Evolutionary conservation across 2,113 vertebrate genomes (phyloP).

Genomic region (Cyrtonyx montezumae): DNA sequence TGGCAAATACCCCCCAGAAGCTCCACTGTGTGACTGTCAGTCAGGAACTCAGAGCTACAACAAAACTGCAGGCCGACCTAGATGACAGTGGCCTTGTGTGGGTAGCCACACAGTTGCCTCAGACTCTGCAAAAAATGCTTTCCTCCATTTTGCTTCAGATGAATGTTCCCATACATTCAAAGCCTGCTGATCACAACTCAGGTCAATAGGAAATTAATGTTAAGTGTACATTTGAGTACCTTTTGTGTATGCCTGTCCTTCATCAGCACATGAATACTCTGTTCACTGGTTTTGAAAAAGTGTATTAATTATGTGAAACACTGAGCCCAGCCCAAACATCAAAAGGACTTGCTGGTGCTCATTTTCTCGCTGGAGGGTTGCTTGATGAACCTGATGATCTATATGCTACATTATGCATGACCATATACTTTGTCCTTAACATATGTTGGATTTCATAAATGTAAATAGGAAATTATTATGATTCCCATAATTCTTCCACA

Average conservation of each 20-base stretch:
- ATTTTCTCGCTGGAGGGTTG: conserved; percentile 4
- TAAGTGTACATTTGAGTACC: background rate
- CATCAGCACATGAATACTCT: background rate
- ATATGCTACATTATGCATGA: background rate
- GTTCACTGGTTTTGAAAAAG: conserved; percentile 18
- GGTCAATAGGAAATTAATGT: background rate
- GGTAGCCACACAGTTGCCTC: background rate
- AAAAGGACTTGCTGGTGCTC: conserved; percentile 34
- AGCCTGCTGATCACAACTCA: background rate
- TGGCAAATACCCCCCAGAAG: background rate
- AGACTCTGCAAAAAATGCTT: background rate
- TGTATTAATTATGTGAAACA: conserved; percentile 15
- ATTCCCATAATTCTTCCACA: background rate
- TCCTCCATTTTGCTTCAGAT: background rate
- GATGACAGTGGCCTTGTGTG: background rate
- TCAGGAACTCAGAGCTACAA: background rate
- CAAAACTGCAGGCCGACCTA: background rate
- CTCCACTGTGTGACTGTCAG: background rate
- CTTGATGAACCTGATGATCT: background rate
- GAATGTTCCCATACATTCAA: background rate
- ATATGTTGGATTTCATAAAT: background rate
- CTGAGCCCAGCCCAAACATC: conserved; percentile 32
- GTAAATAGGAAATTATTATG: background rate
- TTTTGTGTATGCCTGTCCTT: background rate
- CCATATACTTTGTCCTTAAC: background rate